Evolutionary conservation across 2,888 invertebrate genomes (phyloP).

Genomic region (Adela reaumurella): DNA sequence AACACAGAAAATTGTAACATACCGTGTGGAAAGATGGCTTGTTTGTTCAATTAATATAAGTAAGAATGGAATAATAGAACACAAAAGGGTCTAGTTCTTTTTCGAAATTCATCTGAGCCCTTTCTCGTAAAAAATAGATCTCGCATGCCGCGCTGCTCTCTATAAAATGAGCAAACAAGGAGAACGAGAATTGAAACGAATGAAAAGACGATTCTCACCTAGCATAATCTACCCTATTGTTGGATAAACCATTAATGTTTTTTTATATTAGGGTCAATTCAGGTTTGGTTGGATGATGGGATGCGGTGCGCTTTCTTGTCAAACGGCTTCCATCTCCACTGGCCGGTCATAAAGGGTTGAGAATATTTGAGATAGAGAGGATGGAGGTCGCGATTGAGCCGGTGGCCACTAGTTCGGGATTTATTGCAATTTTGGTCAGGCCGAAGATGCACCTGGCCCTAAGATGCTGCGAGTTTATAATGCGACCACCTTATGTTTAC

Average conservation of each 20-base stretch:
- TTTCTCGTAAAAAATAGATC: no score
- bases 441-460: not conserved
- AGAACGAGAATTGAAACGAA: slow-evolving; percentile 34
- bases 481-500: no score
- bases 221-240: slow-evolving; percentile 52
- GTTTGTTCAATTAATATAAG: no score
- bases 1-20: no score
- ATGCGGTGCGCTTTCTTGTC: not conserved
- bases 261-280: slow-evolving; percentile 17
- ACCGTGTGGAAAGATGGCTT: no score
- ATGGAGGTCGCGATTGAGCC: no score
- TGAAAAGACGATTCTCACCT: slow-evolving; percentile 50
- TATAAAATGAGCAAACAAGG: slow-evolving; percentile 15
- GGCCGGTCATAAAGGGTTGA: not conserved
- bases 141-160: no score
- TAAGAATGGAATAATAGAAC: no score
- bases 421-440: not conserved
- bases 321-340: not conserved
- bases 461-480: no score
- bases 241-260: slow-evolving; percentile 39
- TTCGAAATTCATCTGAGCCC: not conserved
- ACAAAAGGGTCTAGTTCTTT: not conserved
- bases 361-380: no score
- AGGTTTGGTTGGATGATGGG: not conserved
- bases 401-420: not conserved